A percentile compares a stretch with the other conserved stretches of the same genome.
Conservation (phyloP, 2,888 invertebrate genomes). For the Hyposoter didymator region DNA sequence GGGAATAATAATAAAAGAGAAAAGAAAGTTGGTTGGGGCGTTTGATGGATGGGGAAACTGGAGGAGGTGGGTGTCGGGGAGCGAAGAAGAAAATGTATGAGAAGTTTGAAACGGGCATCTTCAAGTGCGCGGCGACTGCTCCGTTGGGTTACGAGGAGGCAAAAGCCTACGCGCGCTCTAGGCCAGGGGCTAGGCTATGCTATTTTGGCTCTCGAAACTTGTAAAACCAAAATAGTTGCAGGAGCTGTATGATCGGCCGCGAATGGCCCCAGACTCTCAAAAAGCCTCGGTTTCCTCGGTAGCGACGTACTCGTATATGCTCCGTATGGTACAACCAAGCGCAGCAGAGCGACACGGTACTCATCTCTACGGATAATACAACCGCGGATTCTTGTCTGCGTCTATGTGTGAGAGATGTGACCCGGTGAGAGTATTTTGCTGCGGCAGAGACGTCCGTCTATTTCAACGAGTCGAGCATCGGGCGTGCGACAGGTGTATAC, state of each 20-base stretch:
- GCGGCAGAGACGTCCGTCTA: conserved; percentile 68
- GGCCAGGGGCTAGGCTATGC: conserved; percentile 83
- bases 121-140: conserved; percentile 69
- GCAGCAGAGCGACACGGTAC: neutral
- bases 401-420: neutral
- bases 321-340: conserved; percentile 27
- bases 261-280: conserved; percentile 55
- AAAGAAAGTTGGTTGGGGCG: conserved; percentile 16
- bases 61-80: neutral
- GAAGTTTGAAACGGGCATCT: conserved; percentile 46
- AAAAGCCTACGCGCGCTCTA: conserved; percentile 79
- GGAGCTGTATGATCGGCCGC: conserved; percentile 67
- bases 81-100: conserved; percentile 35
- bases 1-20: neutral
- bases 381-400: neutral
- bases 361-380: neutral
- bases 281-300: neutral
- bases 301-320: conserved; percentile 8
- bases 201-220: conserved; percentile 80
- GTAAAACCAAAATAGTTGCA: conserved; percentile 80
- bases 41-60: neutral
- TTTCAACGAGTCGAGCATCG: conserved; percentile 73
- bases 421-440: conserved; percentile 10
- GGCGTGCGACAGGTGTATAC: conserved; percentile 77
- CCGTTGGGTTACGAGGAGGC: conserved; percentile 75